phyloP scores from a whole-genome alignment of 2,888 invertebrate genomes.

The Drosophila pullipes region DNA sequence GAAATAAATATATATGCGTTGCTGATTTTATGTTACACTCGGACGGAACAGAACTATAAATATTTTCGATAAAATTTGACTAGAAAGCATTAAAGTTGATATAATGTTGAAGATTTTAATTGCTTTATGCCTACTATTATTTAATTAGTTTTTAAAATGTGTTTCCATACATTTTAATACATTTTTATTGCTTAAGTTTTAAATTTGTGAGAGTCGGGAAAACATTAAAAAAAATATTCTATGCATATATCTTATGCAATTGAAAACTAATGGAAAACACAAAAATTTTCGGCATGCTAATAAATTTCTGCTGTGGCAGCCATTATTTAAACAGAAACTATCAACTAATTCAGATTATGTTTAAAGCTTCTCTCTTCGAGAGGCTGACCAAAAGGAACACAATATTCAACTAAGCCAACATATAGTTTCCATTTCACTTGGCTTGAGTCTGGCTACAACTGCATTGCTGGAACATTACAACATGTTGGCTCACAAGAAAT shows the following conservation, averaged over 20 bases:
- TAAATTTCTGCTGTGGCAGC: neutral
- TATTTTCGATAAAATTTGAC: neutral
- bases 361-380: neutral
- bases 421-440: neutral
- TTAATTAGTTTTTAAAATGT: neutral
- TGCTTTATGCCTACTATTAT: neutral
- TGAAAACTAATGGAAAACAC: neutral
- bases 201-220: neutral
- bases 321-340: neutral
- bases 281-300: neutral
- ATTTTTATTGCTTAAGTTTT: neutral
- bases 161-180: neutral
- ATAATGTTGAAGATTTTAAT: neutral
- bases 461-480: slow-evolving; percentile 39
- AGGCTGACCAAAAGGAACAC: neutral
- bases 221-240: neutral
- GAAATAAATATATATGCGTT: no score
- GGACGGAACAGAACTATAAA: neutral
- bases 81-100: neutral
- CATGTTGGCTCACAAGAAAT: slow-evolving; percentile 33
- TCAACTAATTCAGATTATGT: neutral
- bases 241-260: neutral
- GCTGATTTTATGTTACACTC: neutral
- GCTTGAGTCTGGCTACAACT: slow-evolving; percentile 9
- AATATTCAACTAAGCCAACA: neutral